phyloP scores from a whole-genome alignment of 2,888 invertebrate species.

The Drosophila falleni region DNA sequence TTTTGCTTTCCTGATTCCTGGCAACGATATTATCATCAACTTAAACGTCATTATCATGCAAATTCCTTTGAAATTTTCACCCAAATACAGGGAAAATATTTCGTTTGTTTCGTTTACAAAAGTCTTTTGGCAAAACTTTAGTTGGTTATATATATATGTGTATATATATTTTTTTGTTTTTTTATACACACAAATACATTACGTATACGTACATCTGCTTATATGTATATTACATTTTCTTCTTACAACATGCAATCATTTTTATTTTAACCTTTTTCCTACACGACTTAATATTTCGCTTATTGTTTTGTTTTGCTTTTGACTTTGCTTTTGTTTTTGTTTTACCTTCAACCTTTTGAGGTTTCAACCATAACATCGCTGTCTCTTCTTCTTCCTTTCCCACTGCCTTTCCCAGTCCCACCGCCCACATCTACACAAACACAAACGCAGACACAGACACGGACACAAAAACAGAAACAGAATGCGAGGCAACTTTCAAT shows the following conservation, averaged over 20 bases:
- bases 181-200: too few relatives aligned
- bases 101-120: constrained; percentile 26
- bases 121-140: constrained; percentile 50
- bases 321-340: constrained; percentile 60
- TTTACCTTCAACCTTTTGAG: constrained; percentile 80
- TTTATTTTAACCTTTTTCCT: constrained; percentile 64
- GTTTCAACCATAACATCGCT: constrained; percentile 48
- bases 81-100: constrained; percentile 25
- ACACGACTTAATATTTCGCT: constrained; percentile 67
- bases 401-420: constrained; percentile 27
- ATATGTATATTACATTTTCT: constrained; percentile 30
- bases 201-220: background rate
- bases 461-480: constrained; percentile 29
- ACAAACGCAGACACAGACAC: constrained; percentile 19
- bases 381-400: constrained; percentile 2
- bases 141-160: constrained; percentile 18
- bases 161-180: background rate
- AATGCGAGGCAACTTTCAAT: constrained; percentile 73
- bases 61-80: constrained; percentile 48
- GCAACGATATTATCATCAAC: constrained; percentile 15
- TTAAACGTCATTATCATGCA: constrained; percentile 22
- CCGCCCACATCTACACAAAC: constrained; percentile 40
- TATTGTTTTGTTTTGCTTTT: constrained; percentile 67
- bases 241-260: constrained; percentile 51
- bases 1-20: background rate